These are phyloP conservation scores for Solen grandis DNA, from an alignment of 1,140 invertebrate species.

Conservation along the genomic window DNA sequence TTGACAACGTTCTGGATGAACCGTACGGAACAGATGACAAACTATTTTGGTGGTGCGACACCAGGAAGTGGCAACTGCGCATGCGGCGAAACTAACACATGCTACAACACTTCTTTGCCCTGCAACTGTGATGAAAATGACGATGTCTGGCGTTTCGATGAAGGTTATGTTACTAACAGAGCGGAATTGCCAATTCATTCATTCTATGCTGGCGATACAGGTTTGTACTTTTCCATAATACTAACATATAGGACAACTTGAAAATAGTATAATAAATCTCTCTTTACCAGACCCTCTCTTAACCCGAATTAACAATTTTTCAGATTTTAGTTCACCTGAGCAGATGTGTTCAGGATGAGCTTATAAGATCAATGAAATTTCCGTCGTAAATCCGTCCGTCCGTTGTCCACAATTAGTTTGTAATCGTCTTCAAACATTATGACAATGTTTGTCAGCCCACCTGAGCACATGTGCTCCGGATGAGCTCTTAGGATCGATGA, in stretches of 20 bases:
- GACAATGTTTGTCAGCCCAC: neutral
- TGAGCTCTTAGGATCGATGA: too few relatives aligned
- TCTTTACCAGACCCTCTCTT: neutral
- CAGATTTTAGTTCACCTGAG: neutral
- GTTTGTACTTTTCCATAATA: constrained; percentile 48
- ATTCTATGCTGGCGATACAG: constrained; percentile 73
- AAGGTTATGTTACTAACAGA: constrained; percentile 68
- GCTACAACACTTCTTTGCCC: constrained; percentile 38
- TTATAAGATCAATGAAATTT: too few relatives aligned
- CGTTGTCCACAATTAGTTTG: too few relatives aligned
- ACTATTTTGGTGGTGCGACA: constrained; percentile 72
- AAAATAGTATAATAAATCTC: too few relatives aligned
- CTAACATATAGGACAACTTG: neutral
- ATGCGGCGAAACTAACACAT: constrained; percentile 67
- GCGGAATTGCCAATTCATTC: constrained; percentile 68
- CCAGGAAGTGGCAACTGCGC: constrained; percentile 65
- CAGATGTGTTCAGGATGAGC: too few relatives aligned
- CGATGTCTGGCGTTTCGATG: constrained; percentile 65
- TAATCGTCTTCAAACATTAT: too few relatives aligned
- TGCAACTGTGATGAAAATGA: constrained; percentile 76
- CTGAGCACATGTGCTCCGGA: neutral
- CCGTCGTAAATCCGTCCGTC: neutral
- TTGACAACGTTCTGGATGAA: constrained; percentile 72
- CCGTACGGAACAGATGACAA: constrained; percentile 47
- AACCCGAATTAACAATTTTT: neutral